Conservation (phyloP, 2,797 vertebrate species). For the Crenuchus spilurus region DNA sequence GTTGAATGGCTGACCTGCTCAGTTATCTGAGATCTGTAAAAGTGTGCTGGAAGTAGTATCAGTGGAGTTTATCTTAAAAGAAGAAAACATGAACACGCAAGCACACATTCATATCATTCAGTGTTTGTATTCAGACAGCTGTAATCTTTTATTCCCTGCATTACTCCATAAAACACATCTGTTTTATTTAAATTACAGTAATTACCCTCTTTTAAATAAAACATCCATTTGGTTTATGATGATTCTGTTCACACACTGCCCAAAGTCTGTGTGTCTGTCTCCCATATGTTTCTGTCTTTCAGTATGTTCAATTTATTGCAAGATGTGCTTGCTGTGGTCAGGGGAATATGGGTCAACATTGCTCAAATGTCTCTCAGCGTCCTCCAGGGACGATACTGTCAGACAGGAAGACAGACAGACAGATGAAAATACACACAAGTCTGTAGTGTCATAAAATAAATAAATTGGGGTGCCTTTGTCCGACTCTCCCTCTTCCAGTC, state of each 20-base stretch:
- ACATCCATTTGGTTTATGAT: slow-evolving; percentile 25
- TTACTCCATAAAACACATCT: slow-evolving; percentile 56
- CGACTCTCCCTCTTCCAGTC: slow-evolving; percentile 33
- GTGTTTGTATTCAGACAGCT: not conserved
- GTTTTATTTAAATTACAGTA: slow-evolving; percentile 68
- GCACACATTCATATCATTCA: not conserved
- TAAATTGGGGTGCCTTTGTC: slow-evolving; percentile 60
- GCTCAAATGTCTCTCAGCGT: slow-evolving; percentile 16
- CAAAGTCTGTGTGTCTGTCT: slow-evolving; percentile 47
- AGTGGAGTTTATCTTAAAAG: not conserved
- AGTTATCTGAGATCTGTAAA: not conserved
- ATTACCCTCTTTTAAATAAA: slow-evolving; percentile 50
- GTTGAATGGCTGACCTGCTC: not conserved
- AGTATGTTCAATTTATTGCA: slow-evolving; percentile 40
- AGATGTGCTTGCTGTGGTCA: not conserved
- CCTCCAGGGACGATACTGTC: slow-evolving; percentile 37
- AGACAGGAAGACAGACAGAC: not conserved
- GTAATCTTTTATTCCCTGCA: slow-evolving; percentile 63
- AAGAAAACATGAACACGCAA: too few species aligned
- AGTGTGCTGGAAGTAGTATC: not conserved
- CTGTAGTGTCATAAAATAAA: slow-evolving; percentile 65
- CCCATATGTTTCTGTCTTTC: slow-evolving; percentile 45
- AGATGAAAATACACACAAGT: too few species aligned
- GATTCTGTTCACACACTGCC: slow-evolving; percentile 40
- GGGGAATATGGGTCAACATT: not conserved